These are phyloP conservation scores for Nothobranchius furzeri DNA, from an alignment of 2,113 vertebrate genomes.

Conservation along the genomic window DNA sequence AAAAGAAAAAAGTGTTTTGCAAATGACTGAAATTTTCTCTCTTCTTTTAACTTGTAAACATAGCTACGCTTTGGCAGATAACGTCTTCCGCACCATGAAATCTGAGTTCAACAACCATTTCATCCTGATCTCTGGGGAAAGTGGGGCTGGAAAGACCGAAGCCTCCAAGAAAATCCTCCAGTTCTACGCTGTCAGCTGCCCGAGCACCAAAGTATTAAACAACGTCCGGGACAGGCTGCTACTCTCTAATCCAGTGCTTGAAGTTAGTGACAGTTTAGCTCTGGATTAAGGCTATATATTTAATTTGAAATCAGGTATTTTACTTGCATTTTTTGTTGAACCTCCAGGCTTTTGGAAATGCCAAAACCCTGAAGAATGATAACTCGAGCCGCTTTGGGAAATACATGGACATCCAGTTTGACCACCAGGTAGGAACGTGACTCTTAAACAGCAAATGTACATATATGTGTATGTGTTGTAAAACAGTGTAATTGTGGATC, in stretches of 20 bases:
- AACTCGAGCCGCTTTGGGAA: slow-evolving; percentile 99
- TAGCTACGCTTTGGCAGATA: slow-evolving; percentile 96
- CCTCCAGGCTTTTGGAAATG: slow-evolving; percentile 94
- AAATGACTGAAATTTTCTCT: neutral
- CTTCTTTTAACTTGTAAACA: neutral
- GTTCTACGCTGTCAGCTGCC: slow-evolving; percentile 92
- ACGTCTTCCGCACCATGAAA: slow-evolving; percentile 94
- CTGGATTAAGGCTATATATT: neutral
- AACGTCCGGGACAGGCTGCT: slow-evolving; percentile 88
- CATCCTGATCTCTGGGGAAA: slow-evolving; percentile 98
- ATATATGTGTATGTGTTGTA: neutral
- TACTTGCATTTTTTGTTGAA: neutral
- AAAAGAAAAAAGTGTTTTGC: neutral
- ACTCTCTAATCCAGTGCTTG: slow-evolving; percentile 93
- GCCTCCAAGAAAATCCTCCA: slow-evolving; percentile 97
- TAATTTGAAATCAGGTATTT: neutral
- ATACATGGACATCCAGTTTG: slow-evolving; percentile 99
- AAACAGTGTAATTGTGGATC: neutral
- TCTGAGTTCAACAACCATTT: slow-evolving; percentile 92
- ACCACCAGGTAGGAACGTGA: slow-evolving; percentile 84
- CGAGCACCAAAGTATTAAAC: slow-evolving; percentile 87
- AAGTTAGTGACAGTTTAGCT: slow-evolving; percentile 77
- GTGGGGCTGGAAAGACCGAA: slow-evolving; percentile 94
- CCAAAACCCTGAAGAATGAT: slow-evolving; percentile 96
- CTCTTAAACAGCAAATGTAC: neutral